Percentiles rank a stretch among this genome's conserved stretches.
Evolutionary conservation across 1,140 invertebrate genomes (phyloP).

Genomic region (Drosophila grimshawi): DNA sequence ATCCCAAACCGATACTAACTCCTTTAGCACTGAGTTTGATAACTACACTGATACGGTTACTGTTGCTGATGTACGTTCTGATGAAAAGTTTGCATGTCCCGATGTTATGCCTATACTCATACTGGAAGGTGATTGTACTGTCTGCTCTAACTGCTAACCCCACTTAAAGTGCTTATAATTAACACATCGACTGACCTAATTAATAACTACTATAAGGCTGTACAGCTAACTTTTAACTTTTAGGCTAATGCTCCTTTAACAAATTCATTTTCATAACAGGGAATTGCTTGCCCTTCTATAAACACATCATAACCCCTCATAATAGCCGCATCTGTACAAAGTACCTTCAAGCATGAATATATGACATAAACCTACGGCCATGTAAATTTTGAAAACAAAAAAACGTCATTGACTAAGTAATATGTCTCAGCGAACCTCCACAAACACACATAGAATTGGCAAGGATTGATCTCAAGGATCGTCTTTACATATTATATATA

Average conservation of each 20-base stretch:
- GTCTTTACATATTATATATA: not conserved
- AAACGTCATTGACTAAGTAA: conserved; percentile 13
- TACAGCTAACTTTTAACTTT: conserved; percentile 49
- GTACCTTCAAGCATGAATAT: conserved; percentile 43
- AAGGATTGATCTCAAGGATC: not conserved
- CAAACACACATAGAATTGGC: not conserved
- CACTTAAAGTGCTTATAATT: conserved; percentile 33
- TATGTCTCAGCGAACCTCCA: not conserved
- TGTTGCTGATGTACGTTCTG: conserved; percentile 37
- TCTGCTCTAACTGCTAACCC: conserved; percentile 61
- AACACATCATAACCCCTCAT: conserved; percentile 6
- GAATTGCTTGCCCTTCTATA: not conserved
- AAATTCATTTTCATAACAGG: conserved; percentile 2
- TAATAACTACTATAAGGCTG: conserved; percentile 43
- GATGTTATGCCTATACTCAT: conserved; percentile 84
- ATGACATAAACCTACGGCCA: conserved; percentile 53
- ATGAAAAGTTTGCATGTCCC: conserved; percentile 76
- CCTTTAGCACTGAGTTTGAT: conserved; percentile 39
- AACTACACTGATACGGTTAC: conserved; percentile 44
- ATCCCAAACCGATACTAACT: conserved; percentile 11
- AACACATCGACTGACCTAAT: conserved; percentile 23
- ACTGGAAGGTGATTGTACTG: conserved; percentile 83
- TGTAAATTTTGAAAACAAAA: not conserved
- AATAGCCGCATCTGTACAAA: conserved; percentile 66
- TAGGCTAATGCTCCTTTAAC: conserved; percentile 16